These are phyloP conservation scores for Pseudomyrmex dendroicus DNA, from an alignment of 1,140 invertebrate species.

Conservation along the genomic window DNA sequence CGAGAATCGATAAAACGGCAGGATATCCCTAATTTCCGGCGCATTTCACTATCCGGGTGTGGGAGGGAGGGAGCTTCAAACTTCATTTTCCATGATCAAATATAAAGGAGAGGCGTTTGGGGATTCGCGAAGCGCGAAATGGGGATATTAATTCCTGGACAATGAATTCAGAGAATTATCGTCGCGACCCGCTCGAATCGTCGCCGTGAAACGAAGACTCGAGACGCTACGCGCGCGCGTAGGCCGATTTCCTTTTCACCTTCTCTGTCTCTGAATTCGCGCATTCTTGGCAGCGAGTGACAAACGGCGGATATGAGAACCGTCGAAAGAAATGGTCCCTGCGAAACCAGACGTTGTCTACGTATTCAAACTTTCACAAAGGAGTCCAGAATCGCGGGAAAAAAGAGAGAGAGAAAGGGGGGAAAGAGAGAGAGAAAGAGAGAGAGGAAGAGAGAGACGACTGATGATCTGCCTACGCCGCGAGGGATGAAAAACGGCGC, in stretches of 20 bases:
- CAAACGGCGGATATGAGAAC: conserved; percentile 25
- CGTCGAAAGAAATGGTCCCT: conserved; percentile 2
- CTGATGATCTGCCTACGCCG: conserved; percentile 32
- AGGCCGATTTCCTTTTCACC: conserved; percentile 45
- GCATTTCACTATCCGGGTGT: conserved; percentile 41
- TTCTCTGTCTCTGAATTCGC: conserved; percentile 9
- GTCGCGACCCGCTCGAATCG: neutral
- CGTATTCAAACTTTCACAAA: conserved; percentile 61
- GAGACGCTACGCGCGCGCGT: neutral
- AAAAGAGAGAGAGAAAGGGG: no score
- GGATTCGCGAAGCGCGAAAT: conserved; percentile 56
- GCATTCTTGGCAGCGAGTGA: neutral
- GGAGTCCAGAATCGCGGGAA: conserved; percentile 16
- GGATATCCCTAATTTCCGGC: conserved; percentile 56
- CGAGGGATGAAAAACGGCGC: conserved; percentile 34
- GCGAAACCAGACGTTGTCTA: conserved; percentile 53
- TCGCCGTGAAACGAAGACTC: conserved; percentile 24
- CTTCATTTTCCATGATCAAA: conserved; percentile 41
- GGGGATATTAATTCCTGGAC: conserved; percentile 69
- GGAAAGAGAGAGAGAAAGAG: no score
- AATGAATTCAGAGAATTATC: conserved; percentile 69
- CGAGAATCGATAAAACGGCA: neutral
- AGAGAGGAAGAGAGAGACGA: neutral
- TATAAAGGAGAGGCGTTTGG: conserved; percentile 45
- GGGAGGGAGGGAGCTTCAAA: conserved; percentile 12